These are phyloP conservation scores for Uropetala carovei DNA, from an alignment of 2,888 invertebrate genomes.

Conservation along the genomic window DNA sequence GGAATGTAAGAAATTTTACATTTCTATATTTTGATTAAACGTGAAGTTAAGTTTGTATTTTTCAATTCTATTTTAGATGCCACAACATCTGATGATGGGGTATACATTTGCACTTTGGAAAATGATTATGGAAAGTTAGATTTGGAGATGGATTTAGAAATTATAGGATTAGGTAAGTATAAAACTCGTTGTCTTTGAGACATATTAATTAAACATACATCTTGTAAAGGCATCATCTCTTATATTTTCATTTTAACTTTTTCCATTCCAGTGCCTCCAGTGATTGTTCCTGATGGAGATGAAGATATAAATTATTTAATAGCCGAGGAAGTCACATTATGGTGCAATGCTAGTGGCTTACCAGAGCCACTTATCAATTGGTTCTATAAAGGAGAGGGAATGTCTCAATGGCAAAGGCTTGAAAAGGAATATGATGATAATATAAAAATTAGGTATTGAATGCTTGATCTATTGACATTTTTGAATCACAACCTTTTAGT, in stretches of 20 bases:
- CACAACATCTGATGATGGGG: constrained; percentile 74
- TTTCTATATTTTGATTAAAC: background rate
- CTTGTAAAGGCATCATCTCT: background rate
- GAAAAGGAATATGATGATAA: constrained; percentile 6
- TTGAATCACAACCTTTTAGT: background rate
- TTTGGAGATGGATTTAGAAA: constrained; percentile 73
- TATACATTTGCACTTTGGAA: constrained; percentile 76
- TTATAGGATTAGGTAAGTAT: constrained; percentile 76
- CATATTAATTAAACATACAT: too few relatives aligned
- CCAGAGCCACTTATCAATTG: constrained; percentile 38
- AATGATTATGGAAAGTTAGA: constrained; percentile 76
- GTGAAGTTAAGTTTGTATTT: constrained; percentile 7
- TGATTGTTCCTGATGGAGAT: constrained; percentile 2
- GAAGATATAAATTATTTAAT: constrained; percentile 37
- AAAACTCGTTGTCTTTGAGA: background rate
- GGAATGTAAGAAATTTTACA: background rate
- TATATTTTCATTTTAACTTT: background rate
- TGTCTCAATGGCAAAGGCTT: constrained; percentile 46
- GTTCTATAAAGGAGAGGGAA: constrained; percentile 42
- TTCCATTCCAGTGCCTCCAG: background rate
- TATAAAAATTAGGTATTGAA: background rate
- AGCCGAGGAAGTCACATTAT: background rate
- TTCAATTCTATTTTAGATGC: constrained; percentile 70
- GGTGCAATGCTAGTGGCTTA: constrained; percentile 57
- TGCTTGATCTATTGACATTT: background rate